Percentiles rank a stretch among this genome's conserved stretches.
phyloP scores from a whole-genome alignment of 2,888 invertebrate species.

The Marronus borbonicus region DNA sequence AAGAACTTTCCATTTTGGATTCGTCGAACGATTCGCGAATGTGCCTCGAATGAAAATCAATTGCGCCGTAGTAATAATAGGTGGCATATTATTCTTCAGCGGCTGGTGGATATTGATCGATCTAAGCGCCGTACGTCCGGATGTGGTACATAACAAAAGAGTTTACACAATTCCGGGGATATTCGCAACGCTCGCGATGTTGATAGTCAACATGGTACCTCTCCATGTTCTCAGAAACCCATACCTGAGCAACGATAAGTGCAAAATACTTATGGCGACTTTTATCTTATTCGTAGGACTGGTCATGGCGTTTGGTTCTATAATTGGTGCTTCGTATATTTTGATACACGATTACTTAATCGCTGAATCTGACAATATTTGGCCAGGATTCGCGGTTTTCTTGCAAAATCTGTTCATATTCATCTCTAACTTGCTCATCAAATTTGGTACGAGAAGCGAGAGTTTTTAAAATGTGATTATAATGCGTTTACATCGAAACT shows the following conservation, averaged over 20 bases:
- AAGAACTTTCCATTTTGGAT: conserved; percentile 18
- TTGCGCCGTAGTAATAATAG: conserved; percentile 53
- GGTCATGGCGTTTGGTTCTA: conserved; percentile 60
- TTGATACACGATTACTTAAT: conserved; percentile 62
- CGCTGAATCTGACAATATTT: conserved; percentile 54
- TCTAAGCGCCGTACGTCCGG: conserved; percentile 53
- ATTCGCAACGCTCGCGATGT: conserved; percentile 58
- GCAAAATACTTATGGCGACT: conserved; percentile 55
- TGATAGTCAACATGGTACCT: conserved; percentile 59
- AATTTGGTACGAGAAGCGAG: conserved; percentile 54
- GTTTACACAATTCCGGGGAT: conserved; percentile 60
- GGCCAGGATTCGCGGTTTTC: conserved; percentile 62
- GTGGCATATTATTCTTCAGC: conserved; percentile 60
- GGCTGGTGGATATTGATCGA: conserved; percentile 65
- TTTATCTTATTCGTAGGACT: conserved; percentile 59
- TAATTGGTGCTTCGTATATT: conserved; percentile 61
- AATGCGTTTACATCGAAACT: no score
- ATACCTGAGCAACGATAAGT: conserved; percentile 52
- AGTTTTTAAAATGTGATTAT: conserved; percentile 38
- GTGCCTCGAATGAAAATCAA: conserved; percentile 54
- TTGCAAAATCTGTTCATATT: conserved; percentile 62
- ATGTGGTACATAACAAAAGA: conserved; percentile 51
- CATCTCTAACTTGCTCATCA: conserved; percentile 58
- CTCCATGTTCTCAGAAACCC: conserved; percentile 56
- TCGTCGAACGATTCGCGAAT: conserved; percentile 39